phyloP scores from a whole-genome alignment of 92 coral and sea anemone genomes.

The Phymanthus crucifer region DNA sequence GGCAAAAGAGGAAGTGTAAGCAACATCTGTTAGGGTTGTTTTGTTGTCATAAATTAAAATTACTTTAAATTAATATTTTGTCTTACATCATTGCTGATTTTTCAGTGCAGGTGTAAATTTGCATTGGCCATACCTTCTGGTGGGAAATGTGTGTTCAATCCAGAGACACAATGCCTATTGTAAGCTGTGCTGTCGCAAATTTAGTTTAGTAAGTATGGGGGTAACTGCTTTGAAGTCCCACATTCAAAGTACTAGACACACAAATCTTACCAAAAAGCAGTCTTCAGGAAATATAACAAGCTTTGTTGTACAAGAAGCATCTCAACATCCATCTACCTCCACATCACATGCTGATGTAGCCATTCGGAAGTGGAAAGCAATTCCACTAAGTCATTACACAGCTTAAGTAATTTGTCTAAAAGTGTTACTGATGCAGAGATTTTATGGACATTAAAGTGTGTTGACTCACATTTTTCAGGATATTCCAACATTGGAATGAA shows the following conservation, averaged over 20 bases:
- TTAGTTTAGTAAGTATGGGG: conserved; percentile 58
- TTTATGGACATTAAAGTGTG: conserved; percentile 59
- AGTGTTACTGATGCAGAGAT: conserved; percentile 56
- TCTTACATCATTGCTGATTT: neutral
- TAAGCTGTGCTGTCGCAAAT: conserved; percentile 44
- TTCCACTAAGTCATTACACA: conserved; percentile 12
- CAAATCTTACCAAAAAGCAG: no score
- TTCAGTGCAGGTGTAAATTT: neutral
- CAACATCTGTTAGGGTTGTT: no score
- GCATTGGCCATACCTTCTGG: conserved; percentile 37
- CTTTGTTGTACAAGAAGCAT: no score
- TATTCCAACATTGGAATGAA: conserved; percentile 52
- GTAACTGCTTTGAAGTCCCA: conserved; percentile 49
- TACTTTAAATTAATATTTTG: no score
- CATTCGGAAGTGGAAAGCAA: no score
- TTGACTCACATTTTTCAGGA: conserved; percentile 54
- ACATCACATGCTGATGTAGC: no score
- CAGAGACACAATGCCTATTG: conserved; percentile 46
- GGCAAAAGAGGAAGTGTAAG: no score
- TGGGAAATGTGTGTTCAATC: conserved; percentile 59
- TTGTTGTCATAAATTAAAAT: no score
- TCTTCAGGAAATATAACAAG: no score
- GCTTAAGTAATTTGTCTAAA: conserved; percentile 44
- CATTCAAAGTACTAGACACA: conserved; percentile 16
- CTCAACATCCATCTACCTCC: no score